Base-by-base conservation (phyloP, 2,888 invertebrate species). In the Mimachlamys varia region DNA sequence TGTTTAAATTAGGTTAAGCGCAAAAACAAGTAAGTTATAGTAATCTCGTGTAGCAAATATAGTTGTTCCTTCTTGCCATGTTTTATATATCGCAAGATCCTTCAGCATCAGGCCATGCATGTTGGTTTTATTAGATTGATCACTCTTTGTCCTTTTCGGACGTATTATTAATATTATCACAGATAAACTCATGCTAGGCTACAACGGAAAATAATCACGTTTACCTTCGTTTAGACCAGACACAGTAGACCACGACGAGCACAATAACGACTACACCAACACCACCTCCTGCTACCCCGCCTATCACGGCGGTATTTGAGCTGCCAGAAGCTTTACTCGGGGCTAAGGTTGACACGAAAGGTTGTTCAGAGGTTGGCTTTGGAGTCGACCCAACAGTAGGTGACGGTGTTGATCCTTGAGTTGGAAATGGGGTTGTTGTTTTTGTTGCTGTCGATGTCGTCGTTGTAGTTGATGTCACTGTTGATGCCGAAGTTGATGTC, bases 181-280 rank as follows among this genome's bases (percentile, higher is more conserved):
- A 44, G 44, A 44, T 5, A 44, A 44, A 44, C 7, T 5, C 44
- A 44, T 44, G 44, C 7, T 7, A 44, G 44, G 3, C 3, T 44
- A 44, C 7, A 44, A 44, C 44, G 4, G 44, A 44, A 44, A 44
- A n/a, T n/a, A n/a, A 44, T 44, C 44, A 44, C 3, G 44, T 44
- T 12, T 76, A 76, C 76, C 76, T 76, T 76, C 76, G 76, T 76
- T 76, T 76, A 33, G 62, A 62, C 22, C 22, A 62, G 22, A 76
- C 13, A 76, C 76, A 76, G 22, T 33, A 76, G 76, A 76, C 17
- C 12, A 76, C 76, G 7, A 12, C 76, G 33, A 33, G 33, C 10
- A 76, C 12, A 22, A 33, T 22, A 33, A 76, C 15, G 76, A 76
- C 12, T 1, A 76, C 33, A 33, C 12, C 76, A 15, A 76, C 27